Conservation (phyloP, 2,113 vertebrate species). For the Amphilophus citrinellus region DNA sequence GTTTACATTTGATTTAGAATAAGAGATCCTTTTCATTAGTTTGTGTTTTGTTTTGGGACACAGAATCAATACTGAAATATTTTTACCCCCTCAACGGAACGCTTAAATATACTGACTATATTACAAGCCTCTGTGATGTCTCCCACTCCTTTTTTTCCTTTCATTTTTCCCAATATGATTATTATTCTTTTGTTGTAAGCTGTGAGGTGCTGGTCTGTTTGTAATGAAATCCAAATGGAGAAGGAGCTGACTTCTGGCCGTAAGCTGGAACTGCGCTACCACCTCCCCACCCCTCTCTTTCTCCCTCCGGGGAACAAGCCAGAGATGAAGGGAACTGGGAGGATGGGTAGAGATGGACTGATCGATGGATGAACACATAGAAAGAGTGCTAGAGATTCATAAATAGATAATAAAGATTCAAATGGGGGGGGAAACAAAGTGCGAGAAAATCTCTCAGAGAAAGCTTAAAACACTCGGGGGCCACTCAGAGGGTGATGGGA, state of each 20-base stretch:
- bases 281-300: background rate
- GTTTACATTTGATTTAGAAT: slow-evolving; percentile 52
- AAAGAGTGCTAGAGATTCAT: slow-evolving; percentile 27
- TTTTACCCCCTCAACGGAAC: slow-evolving; percentile 29
- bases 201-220: slow-evolving; percentile 56
- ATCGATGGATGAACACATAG: slow-evolving; percentile 39
- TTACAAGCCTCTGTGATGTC: slow-evolving; percentile 66
- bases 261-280: slow-evolving; percentile 22
- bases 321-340: slow-evolving; percentile 36
- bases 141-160: background rate
- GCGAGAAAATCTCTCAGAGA: slow-evolving; percentile 39
- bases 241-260: slow-evolving; percentile 56
- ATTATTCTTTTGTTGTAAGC: slow-evolving; percentile 69
- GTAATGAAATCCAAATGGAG: slow-evolving; percentile 79
- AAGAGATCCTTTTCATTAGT: slow-evolving; percentile 35
- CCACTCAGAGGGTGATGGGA: slow-evolving; percentile 67
- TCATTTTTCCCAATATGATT: slow-evolving; percentile 48
- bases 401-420: slow-evolving; percentile 27
- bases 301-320: slow-evolving; percentile 18
- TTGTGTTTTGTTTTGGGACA: slow-evolving; percentile 45
- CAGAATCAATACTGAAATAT: slow-evolving; percentile 20
- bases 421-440: slow-evolving; percentile 30
- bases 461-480: slow-evolving; percentile 40
- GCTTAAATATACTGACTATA: slow-evolving; percentile 67
- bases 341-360: slow-evolving; percentile 21